Evolutionary conservation across 2,113 vertebrate species (phyloP).

Genomic region (Panthera tigris): DNA sequence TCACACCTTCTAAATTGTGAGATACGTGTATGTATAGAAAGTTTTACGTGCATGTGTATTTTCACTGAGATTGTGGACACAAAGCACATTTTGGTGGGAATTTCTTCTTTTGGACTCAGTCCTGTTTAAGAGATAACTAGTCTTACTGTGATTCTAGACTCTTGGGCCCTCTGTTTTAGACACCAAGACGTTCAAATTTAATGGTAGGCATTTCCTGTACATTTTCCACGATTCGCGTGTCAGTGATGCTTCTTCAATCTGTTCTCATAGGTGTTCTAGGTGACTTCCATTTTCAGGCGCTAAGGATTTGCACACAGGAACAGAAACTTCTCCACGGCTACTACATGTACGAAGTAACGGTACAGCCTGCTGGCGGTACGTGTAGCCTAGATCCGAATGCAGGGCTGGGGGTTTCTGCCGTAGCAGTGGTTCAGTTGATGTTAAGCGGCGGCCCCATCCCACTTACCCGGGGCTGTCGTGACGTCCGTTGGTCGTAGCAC

Average conservation of each 20-base stretch:
- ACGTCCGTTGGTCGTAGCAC: background rate
- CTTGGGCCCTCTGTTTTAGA: too few species aligned
- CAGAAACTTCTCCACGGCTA: background rate
- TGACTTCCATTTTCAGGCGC: constrained; percentile 71
- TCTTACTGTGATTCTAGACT: background rate
- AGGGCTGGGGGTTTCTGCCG: background rate
- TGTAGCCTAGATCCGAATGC: background rate
- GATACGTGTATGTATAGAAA: too few species aligned
- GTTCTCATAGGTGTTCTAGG: constrained; percentile 55
- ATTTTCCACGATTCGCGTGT: background rate
- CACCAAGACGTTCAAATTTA: fast-evolving
- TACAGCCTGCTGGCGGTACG: constrained; percentile 38
- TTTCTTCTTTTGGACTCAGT: background rate
- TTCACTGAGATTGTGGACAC: too few species aligned
- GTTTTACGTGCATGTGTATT: background rate
- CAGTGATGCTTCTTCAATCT: background rate
- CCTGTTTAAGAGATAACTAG: background rate
- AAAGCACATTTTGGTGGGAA: background rate
- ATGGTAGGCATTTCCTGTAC: background rate
- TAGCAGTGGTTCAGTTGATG: fast-evolving
- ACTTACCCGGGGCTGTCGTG: background rate
- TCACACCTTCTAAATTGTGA: background rate
- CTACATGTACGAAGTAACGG: constrained; percentile 29
- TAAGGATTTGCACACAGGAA: constrained; percentile 54
- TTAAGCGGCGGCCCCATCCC: background rate